phyloP scores from a whole-genome alignment of 2,797 vertebrate genomes.

The Chromobotia macracanthus region DNA sequence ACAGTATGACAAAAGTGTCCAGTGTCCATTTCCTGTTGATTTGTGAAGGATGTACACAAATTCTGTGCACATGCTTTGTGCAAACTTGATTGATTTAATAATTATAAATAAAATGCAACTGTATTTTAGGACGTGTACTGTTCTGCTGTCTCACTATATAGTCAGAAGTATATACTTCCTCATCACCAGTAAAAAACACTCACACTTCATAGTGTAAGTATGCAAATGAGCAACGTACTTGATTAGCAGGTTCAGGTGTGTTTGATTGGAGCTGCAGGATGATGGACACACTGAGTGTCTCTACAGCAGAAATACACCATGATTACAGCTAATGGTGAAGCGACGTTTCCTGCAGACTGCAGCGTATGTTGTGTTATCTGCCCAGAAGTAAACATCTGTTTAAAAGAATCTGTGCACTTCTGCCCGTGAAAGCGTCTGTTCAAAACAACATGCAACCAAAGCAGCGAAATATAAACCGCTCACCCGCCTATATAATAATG shows the following conservation, averaged over 20 bases:
- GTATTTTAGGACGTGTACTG: too few species aligned
- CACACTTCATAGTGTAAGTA: background rate
- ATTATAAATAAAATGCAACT: too few species aligned
- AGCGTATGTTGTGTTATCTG: background rate
- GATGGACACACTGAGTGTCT: background rate
- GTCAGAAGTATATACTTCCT: background rate
- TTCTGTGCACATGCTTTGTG: too few species aligned
- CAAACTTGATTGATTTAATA: too few species aligned
- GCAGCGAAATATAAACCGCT: background rate
- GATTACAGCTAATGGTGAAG: slow-evolving; percentile 30
- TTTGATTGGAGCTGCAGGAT: slow-evolving; percentile 39
- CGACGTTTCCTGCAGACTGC: slow-evolving; percentile 2
- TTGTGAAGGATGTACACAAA: too few species aligned
- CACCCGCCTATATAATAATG: background rate
- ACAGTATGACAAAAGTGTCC: too few species aligned
- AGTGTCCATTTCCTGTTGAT: too few species aligned
- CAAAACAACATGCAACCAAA: background rate
- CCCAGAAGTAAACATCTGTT: slow-evolving; percentile 18
- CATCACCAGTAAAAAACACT: background rate
- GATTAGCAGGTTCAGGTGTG: slow-evolving; percentile 39
- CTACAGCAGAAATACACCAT: slow-evolving; percentile 30
- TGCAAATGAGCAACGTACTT: background rate
- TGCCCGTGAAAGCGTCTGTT: background rate
- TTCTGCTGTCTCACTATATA: background rate
- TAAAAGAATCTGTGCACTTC: background rate